phyloP scores from a whole-genome alignment of 2,113 vertebrate species.

The Tragelaphus buxtoni region DNA sequence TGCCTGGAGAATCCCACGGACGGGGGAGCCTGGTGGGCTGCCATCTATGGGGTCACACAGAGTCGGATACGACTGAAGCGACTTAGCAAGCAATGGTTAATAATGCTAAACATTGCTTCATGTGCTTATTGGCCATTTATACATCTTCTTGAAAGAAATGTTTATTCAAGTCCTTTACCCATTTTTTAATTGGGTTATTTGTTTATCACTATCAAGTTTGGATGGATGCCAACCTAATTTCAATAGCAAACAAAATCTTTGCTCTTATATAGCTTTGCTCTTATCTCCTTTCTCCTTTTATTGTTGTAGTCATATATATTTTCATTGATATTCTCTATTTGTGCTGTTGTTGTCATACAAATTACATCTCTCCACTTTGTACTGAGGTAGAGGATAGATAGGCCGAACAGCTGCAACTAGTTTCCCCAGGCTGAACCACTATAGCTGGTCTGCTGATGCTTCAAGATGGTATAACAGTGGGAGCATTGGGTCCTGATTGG shows the following conservation, averaged over 20 bases:
- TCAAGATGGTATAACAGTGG: background rate
- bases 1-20: no score
- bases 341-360: background rate
- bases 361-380: background rate
- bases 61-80: no score
- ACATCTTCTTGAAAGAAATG: background rate
- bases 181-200: background rate
- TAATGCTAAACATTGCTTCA: background rate
- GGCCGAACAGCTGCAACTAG: background rate
- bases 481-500: background rate
- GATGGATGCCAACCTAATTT: background rate
- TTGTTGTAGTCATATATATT: background rate
- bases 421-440: background rate
- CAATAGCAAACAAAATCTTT: background rate
- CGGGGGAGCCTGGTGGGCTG: no score
- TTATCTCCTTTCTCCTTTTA: background rate
- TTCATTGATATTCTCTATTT: background rate
- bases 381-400: background rate
- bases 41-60: no score
- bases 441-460: background rate
- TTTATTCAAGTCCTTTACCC: background rate
- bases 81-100: background rate
- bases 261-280: background rate
- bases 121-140: background rate
- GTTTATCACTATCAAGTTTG: background rate